Percentiles rank a stretch among this genome's conserved stretches.
phyloP scores from a whole-genome alignment of 92 coral and sea anemone species.

The Porites rus region DNA sequence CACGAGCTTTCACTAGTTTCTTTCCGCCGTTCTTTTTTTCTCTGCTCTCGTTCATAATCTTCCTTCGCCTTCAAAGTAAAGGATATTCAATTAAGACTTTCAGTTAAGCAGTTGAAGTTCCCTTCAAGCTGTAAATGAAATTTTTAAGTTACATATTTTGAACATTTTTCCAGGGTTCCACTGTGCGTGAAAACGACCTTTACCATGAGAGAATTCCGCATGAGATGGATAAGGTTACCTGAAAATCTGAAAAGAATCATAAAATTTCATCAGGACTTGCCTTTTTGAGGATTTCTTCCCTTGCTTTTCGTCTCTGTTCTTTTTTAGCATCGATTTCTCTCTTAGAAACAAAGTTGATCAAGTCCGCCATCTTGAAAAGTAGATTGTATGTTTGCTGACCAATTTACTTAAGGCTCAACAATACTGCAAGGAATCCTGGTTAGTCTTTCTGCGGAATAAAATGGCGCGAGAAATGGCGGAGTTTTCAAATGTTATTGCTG shows the following conservation, averaged over 20 bases:
- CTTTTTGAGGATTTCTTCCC: constrained; percentile 77
- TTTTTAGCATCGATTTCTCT: constrained; percentile 88
- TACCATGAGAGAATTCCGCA: no score
- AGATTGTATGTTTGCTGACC: no score
- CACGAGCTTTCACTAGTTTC: constrained; percentile 92
- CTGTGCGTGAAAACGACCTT: no score
- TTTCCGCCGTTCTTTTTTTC: constrained; percentile 73
- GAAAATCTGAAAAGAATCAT: background rate
- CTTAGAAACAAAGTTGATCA: constrained; percentile 92
- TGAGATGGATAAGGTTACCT: background rate
- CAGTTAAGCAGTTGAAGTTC: no score
- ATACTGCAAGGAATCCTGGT: background rate
- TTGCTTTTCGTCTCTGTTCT: constrained; percentile 78
- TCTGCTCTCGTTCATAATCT: constrained; percentile 85
- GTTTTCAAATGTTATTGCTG: background rate
- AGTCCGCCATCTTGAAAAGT: constrained; percentile 96
- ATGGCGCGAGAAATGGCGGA: constrained; percentile 48
- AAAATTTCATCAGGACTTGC: constrained; percentile 32
- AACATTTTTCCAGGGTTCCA: background rate
- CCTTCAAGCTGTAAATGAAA: no score
- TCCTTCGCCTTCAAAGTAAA: constrained; percentile 77
- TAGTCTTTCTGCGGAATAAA: background rate
- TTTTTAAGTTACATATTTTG: no score
- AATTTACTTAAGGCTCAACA: constrained; percentile 7
- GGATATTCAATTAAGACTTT: background rate